A percentile compares a stretch with the other conserved stretches of the same genome.
Conservation (phyloP, 2,797 vertebrate genomes). For the Strix occidentalis region DNA sequence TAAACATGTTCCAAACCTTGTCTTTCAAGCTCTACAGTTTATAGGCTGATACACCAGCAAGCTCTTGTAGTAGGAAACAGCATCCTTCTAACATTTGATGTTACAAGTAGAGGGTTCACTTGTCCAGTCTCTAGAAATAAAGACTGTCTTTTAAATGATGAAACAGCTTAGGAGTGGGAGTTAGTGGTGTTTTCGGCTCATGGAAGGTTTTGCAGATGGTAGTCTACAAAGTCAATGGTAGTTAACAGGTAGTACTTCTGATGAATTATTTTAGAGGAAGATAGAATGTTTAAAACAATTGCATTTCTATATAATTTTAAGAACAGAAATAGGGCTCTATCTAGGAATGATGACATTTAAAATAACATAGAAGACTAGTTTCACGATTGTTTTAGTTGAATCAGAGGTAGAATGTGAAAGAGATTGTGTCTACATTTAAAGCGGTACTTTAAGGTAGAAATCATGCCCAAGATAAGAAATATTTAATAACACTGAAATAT, state of each 20-base stretch:
- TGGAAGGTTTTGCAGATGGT: neutral
- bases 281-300: neutral
- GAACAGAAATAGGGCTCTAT: neutral
- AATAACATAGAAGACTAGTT: neutral
- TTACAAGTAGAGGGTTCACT: rapidly evolving
- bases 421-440: neutral
- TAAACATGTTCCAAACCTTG: rapidly evolving
- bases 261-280: neutral
- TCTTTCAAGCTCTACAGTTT: neutral
- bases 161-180: neutral
- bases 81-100: neutral
- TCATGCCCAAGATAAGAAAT: neutral
- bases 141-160: neutral
- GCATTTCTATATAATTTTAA: neutral
- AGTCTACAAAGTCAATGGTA: neutral
- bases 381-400: neutral
- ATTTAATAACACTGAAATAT: neutral
- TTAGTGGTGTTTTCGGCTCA: neutral
- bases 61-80: neutral
- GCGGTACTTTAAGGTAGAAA: neutral
- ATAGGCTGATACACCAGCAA: neutral
- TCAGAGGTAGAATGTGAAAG: neutral
- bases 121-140: neutral
- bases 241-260: neutral
- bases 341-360: neutral